A percentile compares a stretch with the other conserved stretches of the same genome.
Conservation (phyloP, 2,888 invertebrate species). For the Synanthedon tipuliformis region DNA sequence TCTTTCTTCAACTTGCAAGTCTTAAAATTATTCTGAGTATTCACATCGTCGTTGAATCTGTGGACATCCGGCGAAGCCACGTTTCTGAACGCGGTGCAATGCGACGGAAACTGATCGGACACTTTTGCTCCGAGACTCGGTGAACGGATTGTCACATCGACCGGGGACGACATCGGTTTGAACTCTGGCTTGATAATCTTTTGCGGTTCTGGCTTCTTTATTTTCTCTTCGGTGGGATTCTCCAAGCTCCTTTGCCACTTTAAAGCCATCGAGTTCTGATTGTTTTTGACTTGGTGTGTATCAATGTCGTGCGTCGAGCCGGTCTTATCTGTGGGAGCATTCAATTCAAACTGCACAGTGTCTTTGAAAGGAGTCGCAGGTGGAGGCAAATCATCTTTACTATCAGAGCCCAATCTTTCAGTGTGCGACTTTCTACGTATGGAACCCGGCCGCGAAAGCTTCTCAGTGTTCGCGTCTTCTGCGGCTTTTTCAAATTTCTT, state of each 20-base stretch:
- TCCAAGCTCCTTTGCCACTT: conserved; percentile 41
- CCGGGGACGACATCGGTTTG: conserved; percentile 49
- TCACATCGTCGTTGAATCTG: conserved; percentile 38
- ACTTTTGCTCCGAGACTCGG: conserved; percentile 55
- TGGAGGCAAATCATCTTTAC: conserved; percentile 35
- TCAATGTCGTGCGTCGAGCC: conserved; percentile 15
- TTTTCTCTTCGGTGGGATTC: conserved; percentile 23
- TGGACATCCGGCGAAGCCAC: conserved; percentile 45
- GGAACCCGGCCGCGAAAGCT: conserved; percentile 46
- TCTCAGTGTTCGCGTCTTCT: conserved; percentile 42
- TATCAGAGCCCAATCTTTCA: conserved; percentile 23
- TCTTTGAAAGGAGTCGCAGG: conserved; percentile 50
- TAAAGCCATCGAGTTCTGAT: conserved; percentile 16
- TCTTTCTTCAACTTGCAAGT: conserved; percentile 50
- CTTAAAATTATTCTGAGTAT: conserved; percentile 45
- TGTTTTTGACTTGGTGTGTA: conserved; percentile 26
- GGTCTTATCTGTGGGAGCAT: conserved; percentile 14
- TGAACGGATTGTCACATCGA: conserved; percentile 54
- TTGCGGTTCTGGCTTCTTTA: conserved; percentile 46
- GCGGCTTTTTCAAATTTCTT: conserved; percentile 61
- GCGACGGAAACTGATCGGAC: conserved; percentile 56
- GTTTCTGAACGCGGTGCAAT: conserved; percentile 60
- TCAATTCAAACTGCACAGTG: conserved; percentile 35
- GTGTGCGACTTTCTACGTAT: conserved; percentile 32
- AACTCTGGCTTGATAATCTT: conserved; percentile 61